These are phyloP conservation scores for Ciconia boyciana DNA, from an alignment of 2,113 vertebrate genomes.

Conservation along the genomic window DNA sequence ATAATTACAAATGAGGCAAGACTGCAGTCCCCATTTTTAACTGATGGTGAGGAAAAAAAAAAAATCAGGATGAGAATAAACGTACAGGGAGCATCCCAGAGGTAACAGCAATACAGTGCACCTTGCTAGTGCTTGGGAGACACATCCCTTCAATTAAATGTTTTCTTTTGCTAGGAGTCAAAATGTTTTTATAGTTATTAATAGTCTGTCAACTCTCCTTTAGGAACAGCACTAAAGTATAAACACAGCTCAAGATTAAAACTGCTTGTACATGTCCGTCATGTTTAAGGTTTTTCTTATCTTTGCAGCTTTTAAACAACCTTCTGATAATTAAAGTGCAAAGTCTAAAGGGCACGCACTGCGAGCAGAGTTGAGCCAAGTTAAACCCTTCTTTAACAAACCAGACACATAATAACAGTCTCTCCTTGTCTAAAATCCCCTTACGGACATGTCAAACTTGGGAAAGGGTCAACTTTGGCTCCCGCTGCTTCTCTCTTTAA, in stretches of 20 bases:
- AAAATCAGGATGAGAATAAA: neutral
- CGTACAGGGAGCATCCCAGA: neutral
- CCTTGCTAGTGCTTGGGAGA: neutral
- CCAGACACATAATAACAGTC: rapidly evolving
- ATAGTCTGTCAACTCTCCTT: neutral
- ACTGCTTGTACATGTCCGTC: neutral
- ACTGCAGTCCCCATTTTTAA: neutral
- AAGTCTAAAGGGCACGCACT: neutral
- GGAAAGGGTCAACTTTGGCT: neutral
- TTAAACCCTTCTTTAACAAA: neutral
- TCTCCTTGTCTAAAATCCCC: neutral
- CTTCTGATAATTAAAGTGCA: neutral
- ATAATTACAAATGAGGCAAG: neutral
- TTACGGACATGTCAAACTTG: rapidly evolving
- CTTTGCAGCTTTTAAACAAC: neutral
- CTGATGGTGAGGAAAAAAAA: neutral
- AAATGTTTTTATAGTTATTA: neutral
- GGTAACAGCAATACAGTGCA: neutral
- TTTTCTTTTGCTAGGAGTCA: neutral
- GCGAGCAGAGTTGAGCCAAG: neutral
- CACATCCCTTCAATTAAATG: neutral
- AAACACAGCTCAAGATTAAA: neutral
- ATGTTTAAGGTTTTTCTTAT: constrained; percentile 15
- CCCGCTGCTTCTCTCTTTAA: neutral
- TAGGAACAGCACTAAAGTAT: neutral